phyloP scores from a whole-genome alignment of 2,797 vertebrate species.

The Rhynchotus rufescens region DNA sequence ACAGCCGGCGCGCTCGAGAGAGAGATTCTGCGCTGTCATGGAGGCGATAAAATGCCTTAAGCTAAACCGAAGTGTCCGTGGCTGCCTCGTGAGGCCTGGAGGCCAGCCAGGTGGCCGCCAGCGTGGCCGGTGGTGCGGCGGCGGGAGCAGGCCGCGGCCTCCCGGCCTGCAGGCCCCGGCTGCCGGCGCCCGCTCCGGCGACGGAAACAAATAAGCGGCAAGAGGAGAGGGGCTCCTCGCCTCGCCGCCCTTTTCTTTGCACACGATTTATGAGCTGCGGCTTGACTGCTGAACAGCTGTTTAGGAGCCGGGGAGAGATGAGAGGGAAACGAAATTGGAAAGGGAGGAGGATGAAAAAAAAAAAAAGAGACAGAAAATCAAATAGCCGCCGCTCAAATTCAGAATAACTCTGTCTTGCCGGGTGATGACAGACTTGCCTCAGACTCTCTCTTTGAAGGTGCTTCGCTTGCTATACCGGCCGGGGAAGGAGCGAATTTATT shows the following conservation, averaged over 20 bases:
- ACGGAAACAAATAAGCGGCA: not conserved
- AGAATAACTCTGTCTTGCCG: not conserved
- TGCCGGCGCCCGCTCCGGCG: not conserved
- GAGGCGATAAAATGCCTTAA: constrained; percentile 74
- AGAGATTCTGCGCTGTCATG: constrained; percentile 28
- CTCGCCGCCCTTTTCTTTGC: not conserved
- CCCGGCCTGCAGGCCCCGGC: not conserved
- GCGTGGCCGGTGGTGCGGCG: not conserved
- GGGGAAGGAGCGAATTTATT: not conserved
- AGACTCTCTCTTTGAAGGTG: constrained; percentile 6
- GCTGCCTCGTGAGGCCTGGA: constrained; percentile 62
- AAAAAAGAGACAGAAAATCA: too few species aligned
- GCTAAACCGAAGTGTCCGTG: constrained; percentile 63
- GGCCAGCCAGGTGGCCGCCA: constrained; percentile 29
- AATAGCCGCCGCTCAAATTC: not conserved
- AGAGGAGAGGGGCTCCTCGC: not conserved
- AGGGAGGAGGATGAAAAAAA: not conserved
- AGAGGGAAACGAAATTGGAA: not conserved
- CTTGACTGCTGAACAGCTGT: not conserved
- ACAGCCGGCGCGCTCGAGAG: constrained; percentile 46
- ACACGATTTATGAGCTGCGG: constrained; percentile 21
- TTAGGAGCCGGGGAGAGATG: constrained; percentile 19
- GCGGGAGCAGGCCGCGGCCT: too few species aligned
- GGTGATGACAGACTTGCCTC: constrained; percentile 12
- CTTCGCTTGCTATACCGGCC: not conserved